Conservation (phyloP, 1,140 invertebrate species). For the Drosophila mojavensis region DNA sequence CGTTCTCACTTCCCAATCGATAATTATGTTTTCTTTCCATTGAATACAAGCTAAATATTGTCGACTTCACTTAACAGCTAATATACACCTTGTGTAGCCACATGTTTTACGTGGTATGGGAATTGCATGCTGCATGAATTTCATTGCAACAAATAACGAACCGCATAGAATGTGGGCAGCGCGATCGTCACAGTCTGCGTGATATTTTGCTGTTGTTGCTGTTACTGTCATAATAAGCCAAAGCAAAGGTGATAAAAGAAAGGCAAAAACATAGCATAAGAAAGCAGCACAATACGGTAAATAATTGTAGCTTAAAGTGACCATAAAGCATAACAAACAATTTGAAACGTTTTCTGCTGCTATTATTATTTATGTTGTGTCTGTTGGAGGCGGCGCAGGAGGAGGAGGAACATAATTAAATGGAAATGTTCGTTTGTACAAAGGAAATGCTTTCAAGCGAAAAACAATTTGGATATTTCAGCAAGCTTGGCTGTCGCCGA, state of each 20-base stretch:
- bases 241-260: slow-evolving; percentile 18
- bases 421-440: slow-evolving; percentile 50
- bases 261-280: neutral
- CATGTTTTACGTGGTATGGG: slow-evolving; percentile 22
- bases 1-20: no score
- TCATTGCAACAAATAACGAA: slow-evolving; percentile 22
- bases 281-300: slow-evolving; percentile 31
- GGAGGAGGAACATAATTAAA: slow-evolving; percentile 46
- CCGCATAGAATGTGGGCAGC: slow-evolving; percentile 19
- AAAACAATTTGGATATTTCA: slow-evolving; percentile 49
- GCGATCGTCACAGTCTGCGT: slow-evolving; percentile 42
- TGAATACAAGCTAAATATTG: neutral
- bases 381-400: neutral
- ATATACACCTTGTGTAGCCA: neutral
- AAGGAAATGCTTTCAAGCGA: slow-evolving; percentile 47
- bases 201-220: slow-evolving; percentile 18
- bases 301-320: slow-evolving; percentile 40
- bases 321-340: slow-evolving; percentile 58
- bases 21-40: no score
- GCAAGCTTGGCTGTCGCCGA: slow-evolving; percentile 29
- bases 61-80: neutral
- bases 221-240: slow-evolving; percentile 4
- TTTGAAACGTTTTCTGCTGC: slow-evolving; percentile 21
- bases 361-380: slow-evolving; percentile 25
- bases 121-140: slow-evolving; percentile 64